A percentile compares a stretch with the other conserved stretches of the same genome.
These are phyloP conservation scores for Drosophila koepferae DNA, from an alignment of 2,888 invertebrate genomes.

Conservation along the genomic window DNA sequence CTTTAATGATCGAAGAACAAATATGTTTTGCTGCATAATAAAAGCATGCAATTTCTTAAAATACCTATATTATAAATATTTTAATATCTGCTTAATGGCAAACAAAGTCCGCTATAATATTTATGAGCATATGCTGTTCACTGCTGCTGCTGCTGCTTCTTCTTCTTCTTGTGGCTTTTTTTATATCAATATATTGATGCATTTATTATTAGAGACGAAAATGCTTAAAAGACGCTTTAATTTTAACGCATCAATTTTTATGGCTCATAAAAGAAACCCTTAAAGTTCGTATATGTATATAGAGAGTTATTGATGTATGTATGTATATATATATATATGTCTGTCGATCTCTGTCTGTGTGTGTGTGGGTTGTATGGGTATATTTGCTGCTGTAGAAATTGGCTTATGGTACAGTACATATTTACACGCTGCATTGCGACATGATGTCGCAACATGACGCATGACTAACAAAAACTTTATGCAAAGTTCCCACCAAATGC, in stretches of 20 bases:
- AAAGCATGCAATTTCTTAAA: conserved; percentile 10
- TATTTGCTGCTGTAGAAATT: conserved; percentile 26
- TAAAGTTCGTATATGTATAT: conserved; percentile 9
- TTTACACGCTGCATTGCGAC: conserved; percentile 20
- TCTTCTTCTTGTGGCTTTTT: background rate
- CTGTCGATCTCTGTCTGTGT: background rate
- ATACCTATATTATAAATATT: conserved; percentile 1
- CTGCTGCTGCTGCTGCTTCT: background rate
- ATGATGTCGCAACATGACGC: conserved; percentile 30
- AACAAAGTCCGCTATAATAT: conserved; percentile 17
- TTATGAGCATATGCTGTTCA: conserved; percentile 7
- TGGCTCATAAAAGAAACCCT: conserved; percentile 19
- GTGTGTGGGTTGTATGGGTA: background rate
- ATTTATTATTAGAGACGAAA: conserved; percentile 6
- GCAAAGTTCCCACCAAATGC: conserved; percentile 19
- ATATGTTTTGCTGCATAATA: background rate
- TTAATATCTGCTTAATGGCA: conserved; percentile 17
- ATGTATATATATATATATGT: background rate
- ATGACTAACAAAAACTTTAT: conserved; percentile 36
- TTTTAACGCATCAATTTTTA: conserved; percentile 23
- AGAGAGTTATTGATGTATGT: background rate
- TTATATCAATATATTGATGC: conserved; percentile 10
- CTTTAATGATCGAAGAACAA: background rate
- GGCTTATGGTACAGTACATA: conserved; percentile 9
- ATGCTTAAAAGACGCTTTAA: conserved; percentile 22